Evolutionary conservation across 2,113 vertebrate species (phyloP).

Genomic region (Neofelis nebulosa): DNA sequence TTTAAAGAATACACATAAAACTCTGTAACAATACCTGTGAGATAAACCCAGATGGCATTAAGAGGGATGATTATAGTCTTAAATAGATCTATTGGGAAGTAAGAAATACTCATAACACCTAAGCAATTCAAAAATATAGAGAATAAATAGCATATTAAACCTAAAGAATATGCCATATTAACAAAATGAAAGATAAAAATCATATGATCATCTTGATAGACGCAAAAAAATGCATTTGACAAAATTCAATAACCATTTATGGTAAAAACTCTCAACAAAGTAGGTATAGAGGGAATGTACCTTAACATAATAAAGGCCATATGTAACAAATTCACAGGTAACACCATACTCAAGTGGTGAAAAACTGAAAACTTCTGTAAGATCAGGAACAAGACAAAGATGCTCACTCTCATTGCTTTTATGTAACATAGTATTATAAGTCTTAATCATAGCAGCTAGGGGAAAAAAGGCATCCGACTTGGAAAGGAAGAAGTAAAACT

Average conservation of each 20-base stretch:
- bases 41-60: background rate
- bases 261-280: background rate
- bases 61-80: background rate
- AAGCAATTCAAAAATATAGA: background rate
- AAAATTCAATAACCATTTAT: background rate
- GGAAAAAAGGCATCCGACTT: background rate
- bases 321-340: background rate
- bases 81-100: background rate
- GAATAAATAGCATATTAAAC: background rate
- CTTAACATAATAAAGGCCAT: background rate
- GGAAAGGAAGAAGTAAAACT: background rate
- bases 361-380: background rate
- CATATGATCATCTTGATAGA: background rate
- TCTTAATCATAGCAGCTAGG: background rate
- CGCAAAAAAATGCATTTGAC: background rate
- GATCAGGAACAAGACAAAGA: background rate
- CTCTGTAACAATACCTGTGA: background rate
- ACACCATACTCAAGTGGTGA: background rate
- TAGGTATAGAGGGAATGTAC: background rate
- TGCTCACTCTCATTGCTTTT: background rate
- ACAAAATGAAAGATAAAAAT: background rate
- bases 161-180: background rate
- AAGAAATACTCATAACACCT: background rate
- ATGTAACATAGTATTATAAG: background rate
- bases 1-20: background rate